Evolutionary conservation across 2,797 vertebrate species (phyloP), one percentile per base, ranked within the genome.

Genomic region (Bradypodion ventrale): DNA sequence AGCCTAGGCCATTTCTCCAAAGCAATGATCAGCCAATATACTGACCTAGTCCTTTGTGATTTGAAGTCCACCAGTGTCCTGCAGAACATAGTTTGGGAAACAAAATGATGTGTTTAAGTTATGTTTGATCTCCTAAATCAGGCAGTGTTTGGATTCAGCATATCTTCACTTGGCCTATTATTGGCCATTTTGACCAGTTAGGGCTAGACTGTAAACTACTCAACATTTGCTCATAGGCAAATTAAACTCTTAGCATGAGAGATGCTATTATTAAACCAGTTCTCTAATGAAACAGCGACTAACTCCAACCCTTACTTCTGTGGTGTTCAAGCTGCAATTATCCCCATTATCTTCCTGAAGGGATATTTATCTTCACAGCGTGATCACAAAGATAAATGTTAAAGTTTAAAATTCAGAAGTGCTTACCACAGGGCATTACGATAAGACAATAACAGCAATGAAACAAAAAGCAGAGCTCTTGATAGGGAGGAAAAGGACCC

Each of bases 331-430:
- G 93, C 92, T 92, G 89, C 92, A 94, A 92, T 95, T 79, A 84
- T 65, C 76, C 63, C 32, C 94, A 87, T 68, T 92, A 87, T 89
- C 88, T 94, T 94, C 91, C 95, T 94, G 94, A 89, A 94, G 93
- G 94, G 95, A 94, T 94, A 94, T 94, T 95, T 95, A 93, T 95
- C 94, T 94, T 94, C 92, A 88, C 90, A 93, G 90, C 60, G 0
- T 90, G 94, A 92, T 88, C 87, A 29, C 90, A 56, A 87, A 93
- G 92, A 94, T 89, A 93, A 93, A 92, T 90, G 89, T 59, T 85
- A 80, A 94, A 93, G 93, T 93, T 93, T 93, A 93, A 92, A 93
- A 94, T 92, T 92, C 87, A 89, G 72, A 91, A 93, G 89, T 89
- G 88, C 82, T 92, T 92, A 93, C 89, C 93, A 90, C 88, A 92